Percentiles rank a stretch among this genome's conserved stretches.
Evolutionary conservation across 2,113 vertebrate genomes (phyloP).

Genomic region (Podiceps cristatus): DNA sequence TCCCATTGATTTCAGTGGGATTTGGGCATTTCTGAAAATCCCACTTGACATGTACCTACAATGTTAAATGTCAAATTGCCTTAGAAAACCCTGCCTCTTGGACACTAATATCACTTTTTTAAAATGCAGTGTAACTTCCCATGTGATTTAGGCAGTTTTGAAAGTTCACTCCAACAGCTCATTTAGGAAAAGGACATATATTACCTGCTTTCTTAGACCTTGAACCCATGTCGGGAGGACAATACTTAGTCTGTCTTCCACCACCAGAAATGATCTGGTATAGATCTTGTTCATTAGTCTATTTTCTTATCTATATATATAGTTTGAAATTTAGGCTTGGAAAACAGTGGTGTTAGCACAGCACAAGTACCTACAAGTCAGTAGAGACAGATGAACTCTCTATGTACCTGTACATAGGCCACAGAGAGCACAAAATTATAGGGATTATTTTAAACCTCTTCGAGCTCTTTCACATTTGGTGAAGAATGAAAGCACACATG

Average conservation of each 20-base stretch:
- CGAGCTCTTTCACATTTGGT: background rate
- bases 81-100: background rate
- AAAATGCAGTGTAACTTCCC: background rate
- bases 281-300: background rate
- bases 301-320: background rate
- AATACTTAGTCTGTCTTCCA: background rate
- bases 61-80: background rate
- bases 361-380: background rate
- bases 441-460: background rate
- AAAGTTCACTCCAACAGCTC: background rate
- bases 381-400: background rate
- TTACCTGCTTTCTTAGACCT: background rate
- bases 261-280: background rate
- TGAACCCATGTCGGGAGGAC: background rate
- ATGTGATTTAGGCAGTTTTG: background rate
- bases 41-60: background rate
- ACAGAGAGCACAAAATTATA: background rate
- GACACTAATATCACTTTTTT: background rate
- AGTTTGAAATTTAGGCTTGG: background rate
- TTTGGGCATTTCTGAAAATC: constrained; percentile 17
- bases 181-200: background rate
- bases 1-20: background rate
- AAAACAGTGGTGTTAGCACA: background rate
- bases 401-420: background rate
- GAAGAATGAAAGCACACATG: background rate